Evolutionary conservation across 2,888 invertebrate genomes (phyloP).

Genomic region (Pollenia angustigena): DNA sequence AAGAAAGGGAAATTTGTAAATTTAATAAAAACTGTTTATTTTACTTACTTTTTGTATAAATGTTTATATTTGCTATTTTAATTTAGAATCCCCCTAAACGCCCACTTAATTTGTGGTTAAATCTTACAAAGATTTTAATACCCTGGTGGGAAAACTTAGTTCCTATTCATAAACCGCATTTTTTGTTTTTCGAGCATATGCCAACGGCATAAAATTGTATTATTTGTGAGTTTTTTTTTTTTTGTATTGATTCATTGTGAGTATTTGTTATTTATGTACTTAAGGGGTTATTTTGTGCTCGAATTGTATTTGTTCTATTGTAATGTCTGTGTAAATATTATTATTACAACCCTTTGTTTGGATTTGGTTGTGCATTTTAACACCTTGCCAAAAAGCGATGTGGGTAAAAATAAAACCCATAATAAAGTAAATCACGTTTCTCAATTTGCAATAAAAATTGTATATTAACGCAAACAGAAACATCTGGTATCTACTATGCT

Average conservation of each 20-base stretch:
- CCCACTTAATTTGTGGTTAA: constrained; percentile 74
- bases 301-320: constrained; percentile 71
- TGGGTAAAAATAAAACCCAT: constrained; percentile 29
- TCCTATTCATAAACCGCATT: constrained; percentile 2
- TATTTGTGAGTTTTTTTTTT: constrained; percentile 76
- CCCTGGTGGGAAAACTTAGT: constrained; percentile 41
- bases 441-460: constrained; percentile 79
- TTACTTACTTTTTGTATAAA: not conserved
- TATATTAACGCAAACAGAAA: constrained; percentile 68
- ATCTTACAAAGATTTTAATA: constrained; percentile 48
- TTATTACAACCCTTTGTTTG: constrained; percentile 78
- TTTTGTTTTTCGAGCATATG: constrained; percentile 67
- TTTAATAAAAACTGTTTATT: constrained; percentile 25
- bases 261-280: constrained; percentile 63
- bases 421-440: constrained; percentile 75
- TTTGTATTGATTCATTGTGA: constrained; percentile 48
- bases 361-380: constrained; percentile 67
- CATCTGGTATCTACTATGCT: constrained; percentile 39
- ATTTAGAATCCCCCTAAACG: constrained; percentile 48
- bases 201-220: constrained; percentile 75
- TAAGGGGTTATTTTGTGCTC: constrained; percentile 69
- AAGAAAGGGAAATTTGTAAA: constrained; percentile 33
- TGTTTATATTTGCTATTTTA: constrained; percentile 17
- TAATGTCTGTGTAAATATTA: constrained; percentile 73
- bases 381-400: constrained; percentile 24